Evolutionary conservation across 2,113 vertebrate genomes (phyloP), one percentile per base, ranked within the genome.

Genomic region (Okapia johnstoni): DNA sequence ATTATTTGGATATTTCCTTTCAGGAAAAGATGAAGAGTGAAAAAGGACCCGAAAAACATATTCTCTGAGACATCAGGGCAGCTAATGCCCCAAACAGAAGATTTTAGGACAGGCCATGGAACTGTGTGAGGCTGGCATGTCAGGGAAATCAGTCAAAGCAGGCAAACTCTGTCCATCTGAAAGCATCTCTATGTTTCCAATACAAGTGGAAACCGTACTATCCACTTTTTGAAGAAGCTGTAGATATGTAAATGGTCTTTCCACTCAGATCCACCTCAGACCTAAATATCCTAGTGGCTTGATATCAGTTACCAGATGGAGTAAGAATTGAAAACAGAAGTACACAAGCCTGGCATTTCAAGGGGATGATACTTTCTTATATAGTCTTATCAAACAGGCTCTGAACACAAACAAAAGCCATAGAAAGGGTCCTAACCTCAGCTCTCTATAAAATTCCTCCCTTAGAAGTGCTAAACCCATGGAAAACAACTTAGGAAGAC

Each of bases 141-240:
- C 16, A 3, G 52, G 92, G 58, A 92, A 93, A 76, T 76, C 94
- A 95, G 94, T 98, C 96, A 89, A 94, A 80, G 94, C 92, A 96
- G 95, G 95, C 79, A 95, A 98, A 97, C 30, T n/a, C 10, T 70
- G 16, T 60, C 30, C 40, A 28, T 92, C 97, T 98, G 97, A 97
- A 98, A 97, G 28, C 90, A 83, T 96, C 90, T 97, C 93, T 97
- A 70, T 97, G 76, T 90, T 97, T 94, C 90, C 76, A 96, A 95
- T 70, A 98, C 84, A 97, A 95, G 94, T 54, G 93, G 96, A 93
- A 63, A 81, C 61, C 85, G 96, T 81, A 98, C 96, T 96, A 89
- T 90, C 97, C 93, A 98, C 70, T 96, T 66, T 93, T 96, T 97
- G 97, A 98, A 97, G 96, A 97, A 98, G 96, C 94, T 96, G 54